Evolutionary conservation across 2,797 vertebrate species (phyloP).

Genomic region (Sebastolobus alascanus): DNA sequence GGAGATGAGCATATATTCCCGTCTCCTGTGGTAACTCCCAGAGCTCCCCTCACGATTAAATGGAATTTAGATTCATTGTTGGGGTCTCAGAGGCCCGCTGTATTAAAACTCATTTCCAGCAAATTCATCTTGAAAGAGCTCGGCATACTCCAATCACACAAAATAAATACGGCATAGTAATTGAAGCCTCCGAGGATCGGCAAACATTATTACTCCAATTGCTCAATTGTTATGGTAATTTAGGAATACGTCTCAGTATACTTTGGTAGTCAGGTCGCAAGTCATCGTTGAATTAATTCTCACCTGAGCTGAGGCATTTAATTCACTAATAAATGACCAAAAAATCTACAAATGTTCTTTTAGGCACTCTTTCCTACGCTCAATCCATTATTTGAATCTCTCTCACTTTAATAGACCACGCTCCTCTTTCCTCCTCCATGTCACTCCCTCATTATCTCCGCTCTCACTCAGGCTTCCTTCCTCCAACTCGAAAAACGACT

Average conservation of each 20-base stretch:
- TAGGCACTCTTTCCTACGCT: constrained; percentile 16
- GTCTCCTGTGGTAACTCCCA: constrained; percentile 69
- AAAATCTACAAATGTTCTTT: constrained; percentile 46
- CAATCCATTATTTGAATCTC: constrained; percentile 51
- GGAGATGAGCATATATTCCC: constrained; percentile 67
- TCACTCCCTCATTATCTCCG: constrained; percentile 57
- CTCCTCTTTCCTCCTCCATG: constrained; percentile 38
- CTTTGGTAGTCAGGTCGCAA: constrained; percentile 65
- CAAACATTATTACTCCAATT: constrained; percentile 79
- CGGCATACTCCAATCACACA: constrained; percentile 76
- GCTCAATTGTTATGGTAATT: constrained; percentile 84
- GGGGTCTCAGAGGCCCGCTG: constrained; percentile 67
- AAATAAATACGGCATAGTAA: constrained; percentile 81
- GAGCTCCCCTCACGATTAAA: constrained; percentile 71
- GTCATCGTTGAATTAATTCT: constrained; percentile 67
- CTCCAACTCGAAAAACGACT: constrained; percentile 65
- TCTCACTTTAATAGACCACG: constrained; percentile 34
- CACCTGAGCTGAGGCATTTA: constrained; percentile 36
- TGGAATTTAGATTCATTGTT: constrained; percentile 74
- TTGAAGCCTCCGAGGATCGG: constrained; percentile 74
- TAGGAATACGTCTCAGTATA: constrained; percentile 63
- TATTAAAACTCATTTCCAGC: constrained; percentile 73
- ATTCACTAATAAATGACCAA: constrained; percentile 53
- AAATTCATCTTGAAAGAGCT: constrained; percentile 77
- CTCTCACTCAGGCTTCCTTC: constrained; percentile 68